Percentiles rank a stretch among this genome's conserved stretches.
Conservation (phyloP, 2,888 invertebrate species). For the Amphipyra berbera region DNA sequence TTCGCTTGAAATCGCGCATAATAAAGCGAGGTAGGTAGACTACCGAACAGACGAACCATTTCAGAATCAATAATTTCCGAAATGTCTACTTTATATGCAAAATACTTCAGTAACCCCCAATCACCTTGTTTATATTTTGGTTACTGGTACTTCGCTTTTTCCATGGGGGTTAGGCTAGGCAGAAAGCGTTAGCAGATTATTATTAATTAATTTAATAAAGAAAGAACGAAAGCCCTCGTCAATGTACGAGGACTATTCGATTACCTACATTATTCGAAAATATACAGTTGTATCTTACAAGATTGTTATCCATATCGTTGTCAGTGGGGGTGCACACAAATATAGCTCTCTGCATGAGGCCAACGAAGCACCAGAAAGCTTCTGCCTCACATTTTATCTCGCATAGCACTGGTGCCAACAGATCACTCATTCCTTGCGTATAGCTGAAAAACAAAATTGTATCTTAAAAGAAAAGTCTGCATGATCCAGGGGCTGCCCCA, state of each 20-base stretch:
- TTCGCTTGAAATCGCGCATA: too few relatives aligned
- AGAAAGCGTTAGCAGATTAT: too few relatives aligned
- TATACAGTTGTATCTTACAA: slow-evolving; percentile 86
- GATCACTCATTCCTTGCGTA: slow-evolving; percentile 99
- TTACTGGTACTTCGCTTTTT: not conserved
- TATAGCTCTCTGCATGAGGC: slow-evolving; percentile 97
- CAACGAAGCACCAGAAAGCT: slow-evolving; percentile 99
- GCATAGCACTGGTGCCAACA: slow-evolving; percentile 97
- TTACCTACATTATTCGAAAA: slow-evolving; percentile 47
- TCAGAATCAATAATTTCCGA: not conserved
- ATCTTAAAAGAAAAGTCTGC: not conserved
- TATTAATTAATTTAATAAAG: too few relatives aligned
- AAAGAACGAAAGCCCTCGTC: not conserved
- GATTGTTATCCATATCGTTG: slow-evolving; percentile 97
- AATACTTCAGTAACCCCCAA: not conserved
- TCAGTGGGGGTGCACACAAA: slow-evolving; percentile 98
- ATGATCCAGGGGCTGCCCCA: not conserved
- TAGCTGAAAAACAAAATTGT: slow-evolving; percentile 83
- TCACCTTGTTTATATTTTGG: not conserved
- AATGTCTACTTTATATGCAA: too few relatives aligned
- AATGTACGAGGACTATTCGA: slow-evolving; percentile 18
- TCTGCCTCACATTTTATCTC: slow-evolving; percentile 98
- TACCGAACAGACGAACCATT: too few relatives aligned
- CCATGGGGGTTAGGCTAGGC: too few relatives aligned
- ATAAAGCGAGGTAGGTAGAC: too few relatives aligned